Percentiles rank a stretch among this genome's conserved stretches.
Conservation (phyloP, 2,113 vertebrate genomes). For the Notothenia rossii region DNA sequence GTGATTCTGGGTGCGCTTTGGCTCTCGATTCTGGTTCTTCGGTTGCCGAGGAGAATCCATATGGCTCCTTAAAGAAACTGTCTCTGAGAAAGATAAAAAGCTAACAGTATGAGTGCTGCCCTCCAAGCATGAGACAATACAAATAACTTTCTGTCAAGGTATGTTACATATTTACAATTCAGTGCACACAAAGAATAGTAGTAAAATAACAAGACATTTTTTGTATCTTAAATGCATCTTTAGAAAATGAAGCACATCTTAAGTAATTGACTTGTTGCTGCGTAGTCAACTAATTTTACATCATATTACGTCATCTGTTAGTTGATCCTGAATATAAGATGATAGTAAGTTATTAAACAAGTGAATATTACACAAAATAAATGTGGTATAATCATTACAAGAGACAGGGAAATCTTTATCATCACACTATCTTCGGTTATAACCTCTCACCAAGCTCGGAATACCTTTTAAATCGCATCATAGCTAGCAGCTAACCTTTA, state of each 20-base stretch:
- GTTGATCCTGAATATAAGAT: background rate
- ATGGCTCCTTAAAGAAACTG: constrained; percentile 7
- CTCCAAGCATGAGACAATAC: background rate
- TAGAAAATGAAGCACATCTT: background rate
- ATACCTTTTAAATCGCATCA: background rate
- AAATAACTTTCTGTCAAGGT: background rate
- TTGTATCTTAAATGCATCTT: background rate
- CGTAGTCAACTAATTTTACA: background rate
- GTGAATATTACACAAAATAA: background rate
- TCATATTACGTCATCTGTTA: background rate
- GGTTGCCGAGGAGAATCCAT: constrained; percentile 80
- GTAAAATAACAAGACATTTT: background rate
- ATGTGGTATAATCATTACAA: background rate
- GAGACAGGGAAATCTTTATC: background rate
- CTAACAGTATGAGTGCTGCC: background rate
- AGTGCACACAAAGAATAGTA: background rate
- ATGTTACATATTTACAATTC: background rate
- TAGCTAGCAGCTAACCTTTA: background rate
- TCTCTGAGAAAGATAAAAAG: constrained; percentile 28
- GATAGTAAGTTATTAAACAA: background rate
- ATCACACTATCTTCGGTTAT: background rate
- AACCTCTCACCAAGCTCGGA: background rate
- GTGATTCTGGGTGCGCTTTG: constrained; percentile 73
- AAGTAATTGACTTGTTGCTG: background rate
- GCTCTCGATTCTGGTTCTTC: constrained; percentile 73